Conservation (phyloP, 2,113 vertebrate species). For the Corythaixoides concolor region DNA sequence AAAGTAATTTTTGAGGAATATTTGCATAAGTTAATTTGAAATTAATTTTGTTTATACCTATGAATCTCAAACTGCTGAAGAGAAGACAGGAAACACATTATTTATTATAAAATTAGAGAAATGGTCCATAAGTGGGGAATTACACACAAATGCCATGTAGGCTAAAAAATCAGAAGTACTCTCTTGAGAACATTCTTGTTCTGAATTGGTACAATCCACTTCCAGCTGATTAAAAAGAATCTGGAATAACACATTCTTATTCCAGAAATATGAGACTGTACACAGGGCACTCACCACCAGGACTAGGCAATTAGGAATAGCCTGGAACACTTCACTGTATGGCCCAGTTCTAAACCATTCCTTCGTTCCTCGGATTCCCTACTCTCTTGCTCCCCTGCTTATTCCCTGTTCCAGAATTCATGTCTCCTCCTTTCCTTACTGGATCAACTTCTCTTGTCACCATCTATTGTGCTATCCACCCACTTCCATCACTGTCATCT, state of each 20-base stretch:
- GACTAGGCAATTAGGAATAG: not conserved
- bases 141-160: not conserved
- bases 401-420: not conserved
- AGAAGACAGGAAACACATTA: not conserved
- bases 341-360: not conserved
- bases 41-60: not conserved
- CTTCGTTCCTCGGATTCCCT: not conserved
- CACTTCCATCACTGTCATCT: slow-evolving; percentile 51
- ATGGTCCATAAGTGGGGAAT: not conserved
- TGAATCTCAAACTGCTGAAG: not conserved
- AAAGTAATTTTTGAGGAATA: not conserved
- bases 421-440: not conserved
- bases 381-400: not conserved
- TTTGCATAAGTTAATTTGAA: not conserved
- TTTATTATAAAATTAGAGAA: not conserved
- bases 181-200: not conserved
- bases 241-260: not conserved
- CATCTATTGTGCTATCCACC: slow-evolving; percentile 24
- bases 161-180: not conserved
- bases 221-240: not conserved
- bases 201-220: not conserved
- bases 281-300: not conserved
- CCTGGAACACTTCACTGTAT: not conserved
- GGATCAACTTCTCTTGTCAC: slow-evolving; percentile 9
- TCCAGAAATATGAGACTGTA: not conserved